A percentile compares a stretch with the other conserved stretches of the same genome.
These are phyloP conservation scores for Idris sp. DNA, from an alignment of 1,140 invertebrate species.

Conservation along the genomic window DNA sequence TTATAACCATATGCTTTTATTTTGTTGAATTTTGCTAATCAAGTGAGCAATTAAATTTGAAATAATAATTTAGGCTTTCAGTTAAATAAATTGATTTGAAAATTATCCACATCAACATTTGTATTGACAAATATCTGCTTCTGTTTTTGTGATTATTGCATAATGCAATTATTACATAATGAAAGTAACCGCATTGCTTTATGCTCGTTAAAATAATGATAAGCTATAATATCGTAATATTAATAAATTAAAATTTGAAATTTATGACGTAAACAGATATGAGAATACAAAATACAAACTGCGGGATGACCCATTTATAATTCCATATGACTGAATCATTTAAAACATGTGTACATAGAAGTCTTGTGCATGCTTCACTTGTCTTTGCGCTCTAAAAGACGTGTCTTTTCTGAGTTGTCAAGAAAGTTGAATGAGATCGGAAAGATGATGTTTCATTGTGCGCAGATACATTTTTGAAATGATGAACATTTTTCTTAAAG, in stretches of 20 bases:
- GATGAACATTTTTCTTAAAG: conserved; percentile 17
- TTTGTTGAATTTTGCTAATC: no score
- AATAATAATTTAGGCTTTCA: no score
- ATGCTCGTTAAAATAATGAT: conserved; percentile 4
- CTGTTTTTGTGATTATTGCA: no score
- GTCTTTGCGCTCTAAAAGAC: conserved; percentile 36
- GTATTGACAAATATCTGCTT: no score
- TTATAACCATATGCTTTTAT: no score
- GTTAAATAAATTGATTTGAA: no score
- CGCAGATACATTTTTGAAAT: conserved; percentile 34
- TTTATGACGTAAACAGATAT: conserved; percentile 23
- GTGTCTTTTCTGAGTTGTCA: conserved; percentile 50
- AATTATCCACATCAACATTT: no score
- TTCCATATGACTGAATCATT: conserved; percentile 53
- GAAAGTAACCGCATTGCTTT: background rate
- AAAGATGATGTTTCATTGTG: conserved; percentile 31
- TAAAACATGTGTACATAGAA: conserved; percentile 35
- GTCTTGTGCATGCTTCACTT: conserved; percentile 38
- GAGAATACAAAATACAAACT: conserved; percentile 16
- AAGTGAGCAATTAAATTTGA: no score
- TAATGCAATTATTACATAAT: background rate
- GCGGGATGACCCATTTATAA: conserved; percentile 55
- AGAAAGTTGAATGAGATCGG: conserved; percentile 49
- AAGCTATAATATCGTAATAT: conserved; percentile 1
- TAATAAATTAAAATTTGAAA: conserved; percentile 21